These are phyloP conservation scores for Amblyteles armatorius DNA, from an alignment of 2,888 invertebrate species.

Conservation along the genomic window DNA sequence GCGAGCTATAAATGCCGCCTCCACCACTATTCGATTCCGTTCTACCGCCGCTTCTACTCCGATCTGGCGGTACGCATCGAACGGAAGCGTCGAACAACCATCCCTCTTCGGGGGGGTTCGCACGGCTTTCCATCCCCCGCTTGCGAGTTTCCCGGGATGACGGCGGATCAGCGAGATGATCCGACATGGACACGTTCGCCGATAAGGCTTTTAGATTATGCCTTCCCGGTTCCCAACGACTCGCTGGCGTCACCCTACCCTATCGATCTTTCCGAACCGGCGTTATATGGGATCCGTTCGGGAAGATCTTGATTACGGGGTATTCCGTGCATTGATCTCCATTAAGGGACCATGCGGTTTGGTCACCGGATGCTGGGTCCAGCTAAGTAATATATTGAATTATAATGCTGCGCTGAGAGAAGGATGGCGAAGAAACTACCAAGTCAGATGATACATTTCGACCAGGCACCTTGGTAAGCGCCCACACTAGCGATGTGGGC, in stretches of 20 bases:
- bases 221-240: not conserved
- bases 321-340: constrained; percentile 23
- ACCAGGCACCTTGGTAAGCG: no score
- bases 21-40: constrained; percentile 22
- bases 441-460: no score
- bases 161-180: constrained; percentile 66
- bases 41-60: constrained; percentile 3
- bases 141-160: constrained; percentile 63
- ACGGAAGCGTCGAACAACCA: not conserved
- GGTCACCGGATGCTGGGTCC: not conserved
- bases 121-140: not conserved
- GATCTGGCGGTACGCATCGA: not conserved
- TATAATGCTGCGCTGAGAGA: constrained; percentile 13
- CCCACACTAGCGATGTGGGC: no score
- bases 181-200: constrained; percentile 58
- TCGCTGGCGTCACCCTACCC: not conserved
- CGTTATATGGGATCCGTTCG: constrained; percentile 11
- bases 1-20: constrained; percentile 48
- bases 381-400: not conserved
- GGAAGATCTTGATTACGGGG: constrained; percentile 69
- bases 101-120: not conserved
- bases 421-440: no score
- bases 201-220: constrained; percentile 64
- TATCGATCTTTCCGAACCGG: not conserved
- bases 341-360: not conserved